phyloP scores from a whole-genome alignment of 2,797 vertebrate genomes.

The Tragopan temminckii region DNA sequence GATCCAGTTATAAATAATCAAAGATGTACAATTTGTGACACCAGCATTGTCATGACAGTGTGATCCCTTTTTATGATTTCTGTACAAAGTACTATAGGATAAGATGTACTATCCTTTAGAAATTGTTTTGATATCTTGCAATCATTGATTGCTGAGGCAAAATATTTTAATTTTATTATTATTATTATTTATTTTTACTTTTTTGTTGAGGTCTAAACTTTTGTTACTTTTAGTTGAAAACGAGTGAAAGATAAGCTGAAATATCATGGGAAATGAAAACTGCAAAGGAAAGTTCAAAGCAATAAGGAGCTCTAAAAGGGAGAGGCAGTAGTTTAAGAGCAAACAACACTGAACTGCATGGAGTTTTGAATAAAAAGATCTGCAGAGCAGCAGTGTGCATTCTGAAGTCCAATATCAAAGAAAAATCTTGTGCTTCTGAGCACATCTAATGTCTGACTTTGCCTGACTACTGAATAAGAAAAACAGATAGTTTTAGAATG shows the following conservation, averaged over 20 bases:
- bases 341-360: constrained; percentile 31
- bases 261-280: constrained; percentile 20
- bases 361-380: constrained; percentile 25
- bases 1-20: neutral
- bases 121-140: neutral
- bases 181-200: neutral
- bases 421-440: neutral
- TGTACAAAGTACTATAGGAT: neutral
- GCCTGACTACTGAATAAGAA: neutral
- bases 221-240: neutral
- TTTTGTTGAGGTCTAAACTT: neutral
- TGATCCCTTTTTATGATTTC: neutral
- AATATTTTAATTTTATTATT: neutral
- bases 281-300: neutral
- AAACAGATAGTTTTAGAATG: neutral
- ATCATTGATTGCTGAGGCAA: neutral
- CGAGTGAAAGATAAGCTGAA: constrained; percentile 13
- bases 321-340: neutral
- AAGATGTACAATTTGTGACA: neutral
- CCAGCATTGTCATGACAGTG: neutral
- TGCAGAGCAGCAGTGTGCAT: neutral
- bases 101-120: neutral
- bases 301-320: neutral
- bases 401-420: neutral
- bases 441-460: neutral